phyloP scores from a whole-genome alignment of 2,797 vertebrate species.

The Oryzias dopingdopingensis region DNA sequence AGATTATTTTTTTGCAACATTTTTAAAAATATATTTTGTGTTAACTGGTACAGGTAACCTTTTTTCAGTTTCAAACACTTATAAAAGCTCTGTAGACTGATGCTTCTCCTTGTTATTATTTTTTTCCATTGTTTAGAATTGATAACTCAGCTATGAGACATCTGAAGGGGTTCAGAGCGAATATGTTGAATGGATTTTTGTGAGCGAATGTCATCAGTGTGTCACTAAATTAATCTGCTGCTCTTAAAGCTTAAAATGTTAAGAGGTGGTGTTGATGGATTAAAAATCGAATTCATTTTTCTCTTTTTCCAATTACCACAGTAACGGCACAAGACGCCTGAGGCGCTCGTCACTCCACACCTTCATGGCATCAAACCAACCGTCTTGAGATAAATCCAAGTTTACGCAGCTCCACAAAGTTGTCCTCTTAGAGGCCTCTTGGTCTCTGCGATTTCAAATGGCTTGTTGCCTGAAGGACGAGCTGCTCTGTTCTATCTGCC shows the following conservation, averaged over 20 bases:
- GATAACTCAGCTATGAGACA: background rate
- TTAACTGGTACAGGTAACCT: too few relatives aligned
- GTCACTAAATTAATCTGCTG: constrained; percentile 13
- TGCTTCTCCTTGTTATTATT: background rate
- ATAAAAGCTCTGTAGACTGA: background rate
- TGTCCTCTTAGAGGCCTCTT: constrained; percentile 63
- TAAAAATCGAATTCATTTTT: background rate
- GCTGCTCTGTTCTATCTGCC: constrained; percentile 97
- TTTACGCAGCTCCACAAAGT: constrained; percentile 24
- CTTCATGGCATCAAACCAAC: constrained; percentile 36
- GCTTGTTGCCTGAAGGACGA: constrained; percentile 97
- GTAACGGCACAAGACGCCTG: constrained; percentile 25
- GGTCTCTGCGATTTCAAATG: constrained; percentile 74
- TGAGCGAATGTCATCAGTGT: constrained; percentile 29
- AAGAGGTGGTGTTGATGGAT: background rate
- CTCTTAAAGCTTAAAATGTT: constrained; percentile 10
- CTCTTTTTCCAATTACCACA: constrained; percentile 24
- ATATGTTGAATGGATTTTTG: constrained; percentile 6
- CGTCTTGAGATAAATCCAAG: constrained; percentile 38
- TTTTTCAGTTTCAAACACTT: too few relatives aligned
- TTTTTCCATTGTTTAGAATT: background rate
- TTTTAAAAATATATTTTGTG: too few relatives aligned
- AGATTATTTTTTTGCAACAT: too few relatives aligned
- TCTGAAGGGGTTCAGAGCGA: constrained; percentile 1
- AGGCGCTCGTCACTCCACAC: constrained; percentile 21